Conservation (phyloP, 2,113 vertebrate genomes). For the Aepyceros melampus region DNA sequence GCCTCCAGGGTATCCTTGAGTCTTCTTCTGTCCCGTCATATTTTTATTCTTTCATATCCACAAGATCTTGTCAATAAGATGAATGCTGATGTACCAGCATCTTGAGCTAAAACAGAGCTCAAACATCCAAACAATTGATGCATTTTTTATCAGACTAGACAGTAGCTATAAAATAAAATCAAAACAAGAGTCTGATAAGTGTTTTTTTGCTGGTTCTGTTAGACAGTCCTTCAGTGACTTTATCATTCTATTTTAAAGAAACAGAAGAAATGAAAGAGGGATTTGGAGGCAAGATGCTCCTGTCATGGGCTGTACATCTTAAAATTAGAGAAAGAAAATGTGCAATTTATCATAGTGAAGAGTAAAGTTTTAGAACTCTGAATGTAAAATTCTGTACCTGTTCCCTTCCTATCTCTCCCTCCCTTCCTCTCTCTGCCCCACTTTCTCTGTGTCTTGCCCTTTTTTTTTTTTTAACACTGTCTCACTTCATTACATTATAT, state of each 20-base stretch:
- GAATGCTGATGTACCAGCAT: neutral
- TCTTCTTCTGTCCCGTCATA: neutral
- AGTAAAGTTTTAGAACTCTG: neutral
- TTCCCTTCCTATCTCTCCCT: neutral
- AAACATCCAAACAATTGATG: neutral
- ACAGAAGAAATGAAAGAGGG: neutral
- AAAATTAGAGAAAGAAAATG: neutral
- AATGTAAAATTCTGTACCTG: neutral
- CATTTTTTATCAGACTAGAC: neutral
- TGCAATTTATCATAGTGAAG: neutral
- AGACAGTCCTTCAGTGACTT: neutral
- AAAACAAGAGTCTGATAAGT: neutral
- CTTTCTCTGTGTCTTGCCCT: neutral
- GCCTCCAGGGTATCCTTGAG: no score
- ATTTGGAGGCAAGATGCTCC: neutral
- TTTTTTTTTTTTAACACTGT: neutral
- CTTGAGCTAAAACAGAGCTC: neutral
- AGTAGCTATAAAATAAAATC: neutral
- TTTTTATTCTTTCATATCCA: neutral
- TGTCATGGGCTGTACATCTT: neutral
- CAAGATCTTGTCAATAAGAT: neutral
- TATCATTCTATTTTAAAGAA: neutral
- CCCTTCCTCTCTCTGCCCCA: rapidly evolving
- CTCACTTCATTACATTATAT: neutral
- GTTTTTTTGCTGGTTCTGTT: neutral